Percentiles rank a stretch among this genome's conserved stretches.
phyloP scores from a whole-genome alignment of 2,888 invertebrate genomes.

The Eumerus sabulonum region DNA sequence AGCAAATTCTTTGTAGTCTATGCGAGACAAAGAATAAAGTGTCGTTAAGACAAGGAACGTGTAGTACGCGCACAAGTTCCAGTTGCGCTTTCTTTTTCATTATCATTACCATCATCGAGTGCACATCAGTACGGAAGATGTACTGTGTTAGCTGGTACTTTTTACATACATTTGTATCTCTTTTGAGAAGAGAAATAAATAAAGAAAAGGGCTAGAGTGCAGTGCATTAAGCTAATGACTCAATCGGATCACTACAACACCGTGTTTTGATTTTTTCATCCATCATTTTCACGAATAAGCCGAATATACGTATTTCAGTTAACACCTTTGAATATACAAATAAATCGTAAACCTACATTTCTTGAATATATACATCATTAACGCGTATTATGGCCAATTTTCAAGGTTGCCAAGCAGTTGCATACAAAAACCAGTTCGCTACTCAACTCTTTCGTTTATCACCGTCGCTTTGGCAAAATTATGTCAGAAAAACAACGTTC shows the following conservation, averaged over 20 bases:
- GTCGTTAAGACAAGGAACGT: conserved; percentile 30
- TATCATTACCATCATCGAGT: neutral
- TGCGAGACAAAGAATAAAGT: conserved; percentile 4
- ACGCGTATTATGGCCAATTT: neutral
- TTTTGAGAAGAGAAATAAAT: too few relatives aligned
- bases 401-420: conserved; percentile 25
- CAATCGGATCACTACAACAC: too few relatives aligned
- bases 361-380: too few relatives aligned
- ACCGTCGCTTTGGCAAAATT: conserved; percentile 10
- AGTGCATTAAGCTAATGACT: too few relatives aligned
- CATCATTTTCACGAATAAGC: too few relatives aligned
- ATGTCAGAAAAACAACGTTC: conserved; percentile 22
- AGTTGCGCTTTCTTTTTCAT: conserved; percentile 38
- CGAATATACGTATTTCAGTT: too few relatives aligned
- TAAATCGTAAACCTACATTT: too few relatives aligned
- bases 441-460: conserved; percentile 44
- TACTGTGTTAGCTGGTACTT: too few relatives aligned
- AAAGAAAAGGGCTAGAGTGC: too few relatives aligned
- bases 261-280: too few relatives aligned
- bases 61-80: conserved; percentile 27
- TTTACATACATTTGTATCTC: too few relatives aligned
- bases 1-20: conserved; percentile 32
- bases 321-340: too few relatives aligned
- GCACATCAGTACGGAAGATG: neutral
- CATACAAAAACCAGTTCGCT: conserved; percentile 42